Percentiles rank a stretch among this genome's conserved stretches.
phyloP scores from a whole-genome alignment of 2,888 invertebrate species.

The Parascotia fuliginaria region DNA sequence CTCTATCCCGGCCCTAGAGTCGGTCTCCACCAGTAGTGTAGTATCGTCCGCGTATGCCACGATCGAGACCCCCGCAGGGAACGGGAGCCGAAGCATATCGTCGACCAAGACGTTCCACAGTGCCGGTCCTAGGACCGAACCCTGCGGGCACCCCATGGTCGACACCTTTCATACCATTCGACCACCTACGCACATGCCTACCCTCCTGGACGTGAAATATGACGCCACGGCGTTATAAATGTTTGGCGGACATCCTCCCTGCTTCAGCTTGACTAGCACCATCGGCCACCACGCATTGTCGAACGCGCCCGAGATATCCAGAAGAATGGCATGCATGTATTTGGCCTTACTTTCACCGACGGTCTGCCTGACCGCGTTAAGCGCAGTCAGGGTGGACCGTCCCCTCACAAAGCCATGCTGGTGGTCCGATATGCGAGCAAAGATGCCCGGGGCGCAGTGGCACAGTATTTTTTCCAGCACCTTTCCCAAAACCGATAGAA shows the following conservation, averaged over 20 bases:
- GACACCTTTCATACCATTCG: not conserved
- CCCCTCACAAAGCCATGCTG: slow-evolving; percentile 51
- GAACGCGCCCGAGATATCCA: slow-evolving; percentile 56
- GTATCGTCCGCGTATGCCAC: slow-evolving; percentile 43
- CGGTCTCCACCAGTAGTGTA: slow-evolving; percentile 27
- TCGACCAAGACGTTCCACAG: slow-evolving; percentile 41
- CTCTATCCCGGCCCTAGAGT: not conserved
- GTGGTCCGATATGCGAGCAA: slow-evolving; percentile 42
- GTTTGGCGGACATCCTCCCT: slow-evolving; percentile 33
- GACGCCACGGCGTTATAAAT: not conserved
- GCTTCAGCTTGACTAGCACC: slow-evolving; percentile 43
- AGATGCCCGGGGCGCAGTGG: slow-evolving; percentile 17
- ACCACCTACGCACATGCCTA: slow-evolving; percentile 17
- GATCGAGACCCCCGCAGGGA: slow-evolving; percentile 14
- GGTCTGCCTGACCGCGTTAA: slow-evolving; percentile 2
- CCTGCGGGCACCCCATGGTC: slow-evolving; percentile 43
- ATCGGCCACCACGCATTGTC: no score
- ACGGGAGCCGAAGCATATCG: slow-evolving; percentile 35
- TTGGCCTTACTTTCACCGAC: slow-evolving; percentile 29
- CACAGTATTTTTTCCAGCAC: slow-evolving; percentile 41
- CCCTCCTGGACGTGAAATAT: slow-evolving; percentile 35
- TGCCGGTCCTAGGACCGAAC: slow-evolving; percentile 29
- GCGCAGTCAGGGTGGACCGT: slow-evolving; percentile 39
- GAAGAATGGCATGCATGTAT: slow-evolving; percentile 17
- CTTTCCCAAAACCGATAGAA: slow-evolving; percentile 46